These are phyloP conservation scores for Trogon melanurus DNA, from an alignment of 2,113 vertebrate species.

Conservation along the genomic window DNA sequence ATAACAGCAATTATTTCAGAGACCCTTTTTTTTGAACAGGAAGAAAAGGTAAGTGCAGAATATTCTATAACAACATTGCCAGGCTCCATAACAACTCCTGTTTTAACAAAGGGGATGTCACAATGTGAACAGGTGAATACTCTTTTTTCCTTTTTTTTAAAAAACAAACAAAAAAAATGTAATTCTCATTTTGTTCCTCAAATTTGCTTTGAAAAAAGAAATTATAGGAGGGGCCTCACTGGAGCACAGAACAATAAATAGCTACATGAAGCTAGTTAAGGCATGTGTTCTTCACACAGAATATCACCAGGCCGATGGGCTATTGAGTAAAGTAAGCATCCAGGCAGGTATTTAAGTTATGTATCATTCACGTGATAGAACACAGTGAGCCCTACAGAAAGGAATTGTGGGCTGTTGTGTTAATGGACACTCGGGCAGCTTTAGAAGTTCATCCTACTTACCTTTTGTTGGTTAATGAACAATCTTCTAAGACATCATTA, in stretches of 20 bases:
- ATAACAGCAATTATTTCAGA: neutral
- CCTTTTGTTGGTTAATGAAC: slow-evolving; percentile 10
- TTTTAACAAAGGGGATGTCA: neutral
- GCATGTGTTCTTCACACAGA: slow-evolving; percentile 28
- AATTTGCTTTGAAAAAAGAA: neutral
- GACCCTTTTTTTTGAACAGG: neutral
- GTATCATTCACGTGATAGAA: slow-evolving; percentile 38
- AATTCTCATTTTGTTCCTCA: neutral
- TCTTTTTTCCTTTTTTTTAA: neutral
- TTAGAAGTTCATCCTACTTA: slow-evolving; percentile 46
- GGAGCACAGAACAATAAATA: neutral
- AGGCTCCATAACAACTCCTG: neutral
- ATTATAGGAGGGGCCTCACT: neutral
- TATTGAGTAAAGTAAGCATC: neutral
- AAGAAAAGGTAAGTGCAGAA: neutral
- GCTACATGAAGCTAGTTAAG: slow-evolving; percentile 26
- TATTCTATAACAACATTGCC: neutral
- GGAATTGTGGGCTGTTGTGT: slow-evolving; percentile 26
- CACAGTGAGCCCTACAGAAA: neutral
- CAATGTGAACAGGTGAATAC: neutral
- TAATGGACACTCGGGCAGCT: slow-evolving; percentile 36
- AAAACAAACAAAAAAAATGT: neutral
- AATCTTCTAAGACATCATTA: neutral
- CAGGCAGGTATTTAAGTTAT: slow-evolving; percentile 36
- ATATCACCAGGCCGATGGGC: neutral